Percentiles rank a stretch among this genome's conserved stretches.
Conservation (phyloP, 2,797 vertebrate genomes). For the Myiothlypis chrysogaster region DNA sequence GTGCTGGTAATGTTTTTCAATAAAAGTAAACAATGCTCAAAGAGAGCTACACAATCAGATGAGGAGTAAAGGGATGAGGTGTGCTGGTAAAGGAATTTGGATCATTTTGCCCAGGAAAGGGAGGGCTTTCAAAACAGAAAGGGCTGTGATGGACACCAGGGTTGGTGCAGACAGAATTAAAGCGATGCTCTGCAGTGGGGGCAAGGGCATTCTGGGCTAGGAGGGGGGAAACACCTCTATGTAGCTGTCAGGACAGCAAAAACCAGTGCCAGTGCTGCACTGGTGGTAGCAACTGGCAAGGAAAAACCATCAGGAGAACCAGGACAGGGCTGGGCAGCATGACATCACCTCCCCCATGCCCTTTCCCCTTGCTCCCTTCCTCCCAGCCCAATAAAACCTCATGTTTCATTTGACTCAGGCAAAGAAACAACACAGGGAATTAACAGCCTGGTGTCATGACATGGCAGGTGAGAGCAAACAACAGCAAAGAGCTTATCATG, state of each 20-base stretch:
- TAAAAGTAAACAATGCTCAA: neutral
- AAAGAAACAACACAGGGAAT: neutral
- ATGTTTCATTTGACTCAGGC: neutral
- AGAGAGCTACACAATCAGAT: neutral
- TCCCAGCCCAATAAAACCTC: neutral
- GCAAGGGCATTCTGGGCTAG: neutral
- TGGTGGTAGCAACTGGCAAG: neutral
- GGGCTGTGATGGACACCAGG: neutral
- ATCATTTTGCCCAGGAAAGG: neutral
- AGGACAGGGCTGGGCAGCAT: neutral
- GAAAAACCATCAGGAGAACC: neutral
- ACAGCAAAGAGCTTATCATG: fast-evolving
- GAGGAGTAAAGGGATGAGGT: neutral
- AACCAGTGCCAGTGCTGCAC: fast-evolving
- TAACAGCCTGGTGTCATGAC: neutral
- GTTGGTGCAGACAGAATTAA: neutral
- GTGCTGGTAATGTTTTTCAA: neutral
- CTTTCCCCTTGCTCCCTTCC: neutral
- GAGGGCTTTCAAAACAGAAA: neutral
- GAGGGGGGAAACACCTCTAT: neutral
- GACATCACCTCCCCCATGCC: neutral
- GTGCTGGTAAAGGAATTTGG: neutral
- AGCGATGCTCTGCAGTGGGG: neutral
- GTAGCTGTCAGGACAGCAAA: neutral
- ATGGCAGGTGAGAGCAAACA: neutral